Percentiles rank a stretch among this genome's conserved stretches.
These are phyloP conservation scores for Lycophotia porphyrea DNA, from an alignment of 2,888 invertebrate genomes.

Conservation along the genomic window DNA sequence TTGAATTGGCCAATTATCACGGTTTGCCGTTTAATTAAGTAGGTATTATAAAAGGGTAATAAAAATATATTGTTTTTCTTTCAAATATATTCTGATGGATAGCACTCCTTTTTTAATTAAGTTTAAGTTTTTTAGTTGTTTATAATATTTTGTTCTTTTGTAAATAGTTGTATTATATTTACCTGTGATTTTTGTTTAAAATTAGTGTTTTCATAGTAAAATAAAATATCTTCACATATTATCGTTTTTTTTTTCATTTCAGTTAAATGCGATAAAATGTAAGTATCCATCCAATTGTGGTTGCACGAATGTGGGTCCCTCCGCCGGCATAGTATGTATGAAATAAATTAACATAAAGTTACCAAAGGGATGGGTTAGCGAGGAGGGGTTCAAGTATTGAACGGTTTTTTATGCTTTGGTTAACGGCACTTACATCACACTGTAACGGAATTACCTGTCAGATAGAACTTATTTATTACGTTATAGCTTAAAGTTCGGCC, in stretches of 20 bases:
- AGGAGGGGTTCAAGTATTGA: constrained; percentile 44
- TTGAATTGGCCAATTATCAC: constrained; percentile 15
- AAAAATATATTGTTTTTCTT: neutral
- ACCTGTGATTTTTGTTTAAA: neutral
- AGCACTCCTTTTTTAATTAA: neutral
- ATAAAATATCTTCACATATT: neutral
- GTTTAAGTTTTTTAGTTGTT: neutral
- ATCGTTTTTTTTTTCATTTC: constrained; percentile 20
- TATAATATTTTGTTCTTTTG: neutral
- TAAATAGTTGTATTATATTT: neutral
- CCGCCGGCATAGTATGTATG: constrained; percentile 7
- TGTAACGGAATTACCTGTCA: constrained; percentile 31
- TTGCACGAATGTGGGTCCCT: constrained; percentile 3
- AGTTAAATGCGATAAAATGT: constrained; percentile 30
- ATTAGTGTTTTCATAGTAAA: neutral
- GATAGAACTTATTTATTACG: constrained; percentile 10
- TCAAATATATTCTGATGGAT: neutral
- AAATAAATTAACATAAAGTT: constrained; percentile 55
- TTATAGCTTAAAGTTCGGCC: neutral
- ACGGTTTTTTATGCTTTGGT: constrained; percentile 44
- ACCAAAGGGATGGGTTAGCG: constrained; percentile 37
- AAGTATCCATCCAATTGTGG: constrained; percentile 30
- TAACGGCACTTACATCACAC: constrained; percentile 39
- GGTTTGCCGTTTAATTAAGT: constrained; percentile 6
- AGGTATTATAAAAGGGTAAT: neutral